Evolutionary conservation across 2,113 vertebrate genomes (phyloP).

Genomic region (Cephalophus harveyi): DNA sequence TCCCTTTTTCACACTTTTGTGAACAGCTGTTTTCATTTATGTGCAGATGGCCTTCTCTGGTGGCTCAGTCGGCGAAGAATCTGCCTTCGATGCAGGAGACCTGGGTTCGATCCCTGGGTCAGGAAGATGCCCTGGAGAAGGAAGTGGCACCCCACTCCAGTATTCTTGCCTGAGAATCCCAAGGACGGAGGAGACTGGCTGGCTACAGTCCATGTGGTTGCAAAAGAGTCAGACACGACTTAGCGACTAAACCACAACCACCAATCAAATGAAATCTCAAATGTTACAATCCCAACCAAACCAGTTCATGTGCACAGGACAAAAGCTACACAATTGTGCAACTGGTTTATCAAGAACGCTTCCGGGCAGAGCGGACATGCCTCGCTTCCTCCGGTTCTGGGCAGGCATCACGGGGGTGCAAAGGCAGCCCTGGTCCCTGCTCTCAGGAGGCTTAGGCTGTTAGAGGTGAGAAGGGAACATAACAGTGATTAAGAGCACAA

Average conservation of each 20-base stretch:
- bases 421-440: background rate
- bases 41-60: background rate
- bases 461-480: background rate
- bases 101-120: background rate
- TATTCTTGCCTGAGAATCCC: background rate
- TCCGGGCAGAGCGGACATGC: background rate
- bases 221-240: background rate
- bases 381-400: background rate
- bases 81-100: background rate
- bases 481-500: background rate
- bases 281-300: background rate
- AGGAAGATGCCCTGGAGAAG: background rate
- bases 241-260: background rate
- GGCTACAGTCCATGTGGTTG: background rate
- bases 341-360: background rate
- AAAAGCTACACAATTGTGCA: background rate
- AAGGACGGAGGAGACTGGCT: background rate
- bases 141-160: background rate
- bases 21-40: constrained; percentile 17
- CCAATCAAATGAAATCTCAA: constrained; percentile 11
- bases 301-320: background rate
- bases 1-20: constrained; percentile 1
- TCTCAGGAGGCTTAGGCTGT: background rate
- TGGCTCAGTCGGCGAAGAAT: background rate
- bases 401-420: no score